A percentile compares a stretch with the other conserved stretches of the same genome.
These are phyloP conservation scores for Zoanthus sociatus DNA, from an alignment of 92 coral and sea anemone species.

Conservation along the genomic window DNA sequence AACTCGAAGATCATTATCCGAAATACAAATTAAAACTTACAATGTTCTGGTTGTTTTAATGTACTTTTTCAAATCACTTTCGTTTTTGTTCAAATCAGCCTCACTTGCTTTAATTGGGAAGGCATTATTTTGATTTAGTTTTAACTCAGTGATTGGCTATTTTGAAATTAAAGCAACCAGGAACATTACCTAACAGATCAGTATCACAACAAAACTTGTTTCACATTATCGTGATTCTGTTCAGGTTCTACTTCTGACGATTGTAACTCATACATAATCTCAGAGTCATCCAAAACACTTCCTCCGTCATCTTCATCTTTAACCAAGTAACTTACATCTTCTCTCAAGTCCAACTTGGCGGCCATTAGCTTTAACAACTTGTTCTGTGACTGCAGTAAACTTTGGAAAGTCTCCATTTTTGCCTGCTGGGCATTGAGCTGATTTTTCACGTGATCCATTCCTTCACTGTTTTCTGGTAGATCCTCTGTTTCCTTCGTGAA, in stretches of 20 bases:
- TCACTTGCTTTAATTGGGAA: no score
- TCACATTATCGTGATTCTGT: neutral
- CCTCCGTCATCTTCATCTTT: neutral
- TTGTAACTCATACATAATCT: neutral
- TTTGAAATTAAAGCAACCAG: no score
- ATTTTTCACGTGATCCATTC: neutral
- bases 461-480: neutral
- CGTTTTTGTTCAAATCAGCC: no score
- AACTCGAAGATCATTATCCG: no score
- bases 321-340: neutral
- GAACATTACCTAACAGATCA: no score
- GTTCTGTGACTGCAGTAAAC: neutral
- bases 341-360: slow-evolving; percentile 1
- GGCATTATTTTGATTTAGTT: no score
- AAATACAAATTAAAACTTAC: no score
- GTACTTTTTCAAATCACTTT: no score
- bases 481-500: neutral
- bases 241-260: neutral
- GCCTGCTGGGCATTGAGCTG: slow-evolving; percentile 13
- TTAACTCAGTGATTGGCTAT: no score
- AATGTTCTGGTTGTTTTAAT: no score
- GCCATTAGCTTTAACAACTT: slow-evolving; percentile 33
- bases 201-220: no score
- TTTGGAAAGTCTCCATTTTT: slow-evolving; percentile 16
- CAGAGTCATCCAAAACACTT: neutral